These are phyloP conservation scores for Hermaeophaga mercurialis DNA, from an alignment of 2,888 invertebrate genomes.

Conservation along the genomic window DNA sequence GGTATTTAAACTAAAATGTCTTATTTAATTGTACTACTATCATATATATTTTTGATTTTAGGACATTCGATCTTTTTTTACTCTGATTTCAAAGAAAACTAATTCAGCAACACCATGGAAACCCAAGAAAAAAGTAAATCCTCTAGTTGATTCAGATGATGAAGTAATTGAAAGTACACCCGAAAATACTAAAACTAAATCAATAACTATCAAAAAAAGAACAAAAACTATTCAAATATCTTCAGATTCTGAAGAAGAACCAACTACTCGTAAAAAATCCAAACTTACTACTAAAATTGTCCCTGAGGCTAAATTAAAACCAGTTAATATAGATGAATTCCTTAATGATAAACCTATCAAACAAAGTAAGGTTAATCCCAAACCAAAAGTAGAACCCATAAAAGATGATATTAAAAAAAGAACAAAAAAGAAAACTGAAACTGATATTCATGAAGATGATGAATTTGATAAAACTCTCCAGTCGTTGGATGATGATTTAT, in stretches of 20 bases:
- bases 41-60: too few relatives aligned
- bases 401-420: conserved; percentile 38
- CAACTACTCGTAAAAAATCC: conserved; percentile 36
- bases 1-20: too few relatives aligned
- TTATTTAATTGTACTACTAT: too few relatives aligned
- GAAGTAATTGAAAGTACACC: conserved; percentile 63
- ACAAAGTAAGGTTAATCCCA: conserved; percentile 55
- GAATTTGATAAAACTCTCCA: conserved; percentile 73
- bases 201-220: conserved; percentile 39
- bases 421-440: conserved; percentile 45
- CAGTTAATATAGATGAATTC: conserved; percentile 60
- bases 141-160: conserved; percentile 59
- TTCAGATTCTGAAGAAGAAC: conserved; percentile 45
- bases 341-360: conserved; percentile 69
- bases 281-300: conserved; percentile 52
- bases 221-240: conserved; percentile 41
- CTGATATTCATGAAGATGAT: conserved; percentile 68
- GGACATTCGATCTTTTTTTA: conserved; percentile 71
- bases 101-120: conserved; percentile 34
- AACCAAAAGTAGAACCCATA: conserved; percentile 30
- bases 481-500: conserved; percentile 65
- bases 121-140: conserved; percentile 48
- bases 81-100: conserved; percentile 49
- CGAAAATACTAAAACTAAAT: conserved; percentile 38
- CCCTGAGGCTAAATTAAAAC: conserved; percentile 52